A percentile compares a stretch with the other conserved stretches of the same genome.
Conservation (phyloP, 2,888 invertebrate species). For the Cephus runcator region DNA sequence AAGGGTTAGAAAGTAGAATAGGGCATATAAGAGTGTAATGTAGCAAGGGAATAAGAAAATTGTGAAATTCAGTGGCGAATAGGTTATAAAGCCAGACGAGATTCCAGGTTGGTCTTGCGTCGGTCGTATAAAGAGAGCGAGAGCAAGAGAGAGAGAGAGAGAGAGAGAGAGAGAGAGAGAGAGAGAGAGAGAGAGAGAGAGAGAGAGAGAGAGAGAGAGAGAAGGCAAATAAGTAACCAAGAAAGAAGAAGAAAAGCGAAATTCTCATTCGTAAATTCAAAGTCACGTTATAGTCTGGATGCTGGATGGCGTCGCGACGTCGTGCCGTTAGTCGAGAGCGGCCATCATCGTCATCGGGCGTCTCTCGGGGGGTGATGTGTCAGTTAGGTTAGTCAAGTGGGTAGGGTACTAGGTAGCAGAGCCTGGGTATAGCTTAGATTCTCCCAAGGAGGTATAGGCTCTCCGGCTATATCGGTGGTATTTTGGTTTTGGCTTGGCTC, state of each 20-base stretch:
- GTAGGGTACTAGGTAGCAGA: constrained; percentile 23
- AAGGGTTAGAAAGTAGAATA: no score
- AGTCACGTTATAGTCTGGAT: no score
- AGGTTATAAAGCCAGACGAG: neutral
- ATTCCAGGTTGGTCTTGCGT: constrained; percentile 4
- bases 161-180: constrained; percentile 8
- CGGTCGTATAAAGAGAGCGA: constrained; percentile 14
- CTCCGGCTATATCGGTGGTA: constrained; percentile 57
- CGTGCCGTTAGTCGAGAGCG: constrained; percentile 1
- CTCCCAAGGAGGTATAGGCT: constrained; percentile 31
- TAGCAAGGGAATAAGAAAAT: no score
- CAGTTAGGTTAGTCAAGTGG: constrained; percentile 7
- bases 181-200: constrained; percentile 11
- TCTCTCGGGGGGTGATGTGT: constrained; percentile 17
- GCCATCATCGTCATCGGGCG: constrained; percentile 9
- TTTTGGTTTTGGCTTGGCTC: constrained; percentile 66
- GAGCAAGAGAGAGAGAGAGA: no score
- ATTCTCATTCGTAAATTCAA: neutral
- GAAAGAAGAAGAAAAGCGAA: constrained; percentile 1
- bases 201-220: neutral
- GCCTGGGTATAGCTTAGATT: constrained; percentile 16
- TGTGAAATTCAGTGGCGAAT: no score
- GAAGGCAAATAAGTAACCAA: neutral
- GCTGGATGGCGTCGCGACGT: no score
- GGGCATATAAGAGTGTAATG: no score